A percentile compares a stretch with the other conserved stretches of the same genome.
Conservation (phyloP, 2,797 vertebrate species). For the Scleropages formosus region DNA sequence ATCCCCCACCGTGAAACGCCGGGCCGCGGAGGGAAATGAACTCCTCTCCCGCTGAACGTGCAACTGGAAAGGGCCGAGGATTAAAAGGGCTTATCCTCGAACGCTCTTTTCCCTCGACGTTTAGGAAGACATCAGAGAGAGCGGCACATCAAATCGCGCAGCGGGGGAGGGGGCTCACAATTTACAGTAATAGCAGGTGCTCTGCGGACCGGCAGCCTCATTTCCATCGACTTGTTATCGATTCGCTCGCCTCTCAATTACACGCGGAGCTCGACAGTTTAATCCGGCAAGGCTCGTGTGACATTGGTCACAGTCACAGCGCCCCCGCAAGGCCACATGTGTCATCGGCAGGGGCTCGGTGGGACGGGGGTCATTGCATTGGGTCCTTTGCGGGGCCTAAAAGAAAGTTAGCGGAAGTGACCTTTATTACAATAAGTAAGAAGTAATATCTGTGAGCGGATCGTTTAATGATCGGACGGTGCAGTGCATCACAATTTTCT, state of each 20-base stretch:
- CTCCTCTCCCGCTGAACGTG: not conserved
- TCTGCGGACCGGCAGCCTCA: not conserved
- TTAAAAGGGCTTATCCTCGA: not conserved
- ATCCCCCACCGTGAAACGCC: not conserved
- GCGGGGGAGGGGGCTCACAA: not conserved
- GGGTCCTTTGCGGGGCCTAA: no score
- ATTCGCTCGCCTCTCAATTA: not conserved
- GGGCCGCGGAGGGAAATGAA: not conserved
- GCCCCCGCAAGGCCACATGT: not conserved
- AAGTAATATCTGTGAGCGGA: no score
- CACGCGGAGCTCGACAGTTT: not conserved
- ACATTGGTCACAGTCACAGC: not conserved
- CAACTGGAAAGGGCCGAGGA: no score
- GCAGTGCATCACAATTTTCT: no score
- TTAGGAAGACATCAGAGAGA: not conserved
- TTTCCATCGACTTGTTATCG: not conserved
- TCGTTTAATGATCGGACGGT: no score
- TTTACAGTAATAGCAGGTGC: slow-evolving; percentile 2
- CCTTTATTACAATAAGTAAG: no score
- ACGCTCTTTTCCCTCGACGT: no score
- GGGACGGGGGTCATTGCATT: no score
- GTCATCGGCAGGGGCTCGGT: not conserved
- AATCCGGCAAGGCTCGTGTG: not conserved
- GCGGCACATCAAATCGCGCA: not conserved
- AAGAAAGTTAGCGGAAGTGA: no score